Base-by-base conservation (phyloP, 1,140 invertebrate species). In the Aporrectodea caliginosa region DNA sequence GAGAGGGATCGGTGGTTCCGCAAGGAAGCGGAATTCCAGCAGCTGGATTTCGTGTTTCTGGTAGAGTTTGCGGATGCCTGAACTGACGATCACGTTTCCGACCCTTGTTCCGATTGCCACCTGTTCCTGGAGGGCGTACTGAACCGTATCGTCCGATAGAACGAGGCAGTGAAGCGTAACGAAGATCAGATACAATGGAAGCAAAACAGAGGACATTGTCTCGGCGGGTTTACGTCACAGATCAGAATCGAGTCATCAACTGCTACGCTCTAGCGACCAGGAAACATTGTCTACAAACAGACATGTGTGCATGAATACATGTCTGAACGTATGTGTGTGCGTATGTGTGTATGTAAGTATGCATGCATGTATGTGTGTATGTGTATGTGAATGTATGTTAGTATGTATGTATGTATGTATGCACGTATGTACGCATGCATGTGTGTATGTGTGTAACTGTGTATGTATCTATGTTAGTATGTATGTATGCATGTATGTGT, bases 121-220 rank as follows among this genome's bases (percentile, higher is more conserved):
- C 69, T 81, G 76, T 70, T 81, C 80, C 29, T 33, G 35, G 33
- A 81, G 35, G 12, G n/a, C 31, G 58, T 81, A 81, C 12, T 58
- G 33, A 35, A 81, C 14, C n/a, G 43, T 2, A 6, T 58, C 43
- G 6, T 58, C 43, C 6, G 6, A 6, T 6, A 22, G 22, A 58
- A 22, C 22, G 43, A 58, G 22, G 6, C 43, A 6, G 43, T 6
- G 6, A 22, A 58, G 6, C 43, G 43, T 12, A 22, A 12, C 6
- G 6, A 58, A 22, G 22, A 58, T 22, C 6, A 58, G 43, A 6
- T 12, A 22, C 43, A 22, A 58, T 22, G 22, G 43, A 58, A 58
- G 6, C 6, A 58, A 12, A 58, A 6, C 43, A 58, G 22, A 22
- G 6, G 43, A 58, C 43, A 58, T 58, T 58, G 6, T 58, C 22